Base-by-base conservation (phyloP, 2,113 vertebrate genomes). In the Hippopotamus amphibius region DNA sequence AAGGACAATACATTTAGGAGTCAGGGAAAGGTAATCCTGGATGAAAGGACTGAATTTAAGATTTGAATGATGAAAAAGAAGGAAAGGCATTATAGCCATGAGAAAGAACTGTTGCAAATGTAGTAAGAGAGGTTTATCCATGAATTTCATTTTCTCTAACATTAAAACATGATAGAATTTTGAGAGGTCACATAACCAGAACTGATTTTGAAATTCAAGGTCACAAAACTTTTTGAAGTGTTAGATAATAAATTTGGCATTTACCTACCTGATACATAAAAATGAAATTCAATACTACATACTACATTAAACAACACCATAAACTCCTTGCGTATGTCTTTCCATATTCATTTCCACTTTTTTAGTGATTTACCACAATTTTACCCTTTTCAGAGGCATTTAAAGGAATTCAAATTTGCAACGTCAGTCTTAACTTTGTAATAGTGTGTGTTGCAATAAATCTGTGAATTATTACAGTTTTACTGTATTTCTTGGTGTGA, bases 341-440 rank as follows among this genome's bases (percentile, higher is more conserved):
- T 95, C 50, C 10, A 81, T n/a, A 88, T n/a, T 55, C 30, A 50
- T 53, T 68, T 10, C 13, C 4, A 88, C 26, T 65, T 71, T 50
- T 93, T n/a, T 48, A 43, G n/a, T 94, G 26, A 90, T 53, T 95
- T 92, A 86, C 13, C 43, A 59, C 7, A 87, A 77, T 72, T 80
- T 71, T 79, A 92, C 5, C 11, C 12, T 71, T 15, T 72, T 63
- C 46, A 89, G 59, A 92, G 76, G 53, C 61, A 92, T 92, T 87
- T 87, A 82, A 63, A 37, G 21, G 5, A 94, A 86, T 80, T 86
- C 22, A 65, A 86, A 90, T 66, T 63, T 80, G 46, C 53, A 63
- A n/a, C 3, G 43, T 53, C 33, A 80, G 63, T 71, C 30, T 50
- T 43, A 77, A 84, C 19, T 85, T 50, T 33, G 17, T 79, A 84